Evolutionary conservation across 2,113 vertebrate genomes (phyloP), one percentile per base, ranked within the genome.

Genomic region (Zosterops hypoxanthus): DNA sequence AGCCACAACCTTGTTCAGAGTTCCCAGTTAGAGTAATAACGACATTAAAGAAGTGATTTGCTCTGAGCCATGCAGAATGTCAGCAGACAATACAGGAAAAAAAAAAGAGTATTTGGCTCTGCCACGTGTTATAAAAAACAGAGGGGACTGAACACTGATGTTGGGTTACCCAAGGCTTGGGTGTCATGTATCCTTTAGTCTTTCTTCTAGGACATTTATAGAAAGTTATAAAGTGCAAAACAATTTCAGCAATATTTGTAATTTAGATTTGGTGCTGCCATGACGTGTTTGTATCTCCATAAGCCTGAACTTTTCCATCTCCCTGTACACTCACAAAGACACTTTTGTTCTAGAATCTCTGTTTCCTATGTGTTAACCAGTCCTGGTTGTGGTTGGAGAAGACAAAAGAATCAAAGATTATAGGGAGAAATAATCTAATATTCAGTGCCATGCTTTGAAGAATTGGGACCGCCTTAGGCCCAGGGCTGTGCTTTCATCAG

Each of bases 141-240:
- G 9, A 60, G 25, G 8, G 9, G 10, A n/a, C 12, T 44, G 25
- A 2, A 3, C 9, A 11, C 1, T 72, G 56, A 34, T 3, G 2
- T 7, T 25, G 33, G 11, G n/a, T 31, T 80, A 46, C 17, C 18
- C 23, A 60, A 76, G n/a, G 46, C 23, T 44, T 53, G 34, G 29
- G 5, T 53, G 20, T 29, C 5, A 0, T 57, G 25, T 79, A 28
- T 11, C 66, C 21, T 47, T 50, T 22, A 79, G 28, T 42, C 22
- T 84, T 71, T 63, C 53, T 65, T 88, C 70, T 76, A 65, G 57
- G 20, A 20, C 5, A n/a, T 42, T 9, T 36, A 20, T 28, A 70
- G 11, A 16, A 79, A 34, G 9, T 17, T 59, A 18, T 24, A 55
- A 72, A 9, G 53, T 25, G 26, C 24, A 84, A 71, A 69, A 69